These are phyloP conservation scores for Callinectes sapidus DNA, from an alignment of 2,888 invertebrate species.

Conservation along the genomic window DNA sequence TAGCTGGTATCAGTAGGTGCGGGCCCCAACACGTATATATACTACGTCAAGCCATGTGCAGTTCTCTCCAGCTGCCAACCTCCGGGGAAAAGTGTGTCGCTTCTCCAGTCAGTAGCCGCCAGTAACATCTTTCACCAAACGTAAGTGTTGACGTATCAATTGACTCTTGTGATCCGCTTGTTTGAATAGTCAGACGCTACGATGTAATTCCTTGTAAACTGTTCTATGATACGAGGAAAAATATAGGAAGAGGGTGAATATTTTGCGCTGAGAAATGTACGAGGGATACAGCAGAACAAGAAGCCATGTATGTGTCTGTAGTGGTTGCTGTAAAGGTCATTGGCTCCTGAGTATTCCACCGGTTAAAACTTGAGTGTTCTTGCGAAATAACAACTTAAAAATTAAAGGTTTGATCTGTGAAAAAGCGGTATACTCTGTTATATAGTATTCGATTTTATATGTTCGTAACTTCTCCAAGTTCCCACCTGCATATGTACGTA, in stretches of 20 bases:
- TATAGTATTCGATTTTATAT: too few species aligned
- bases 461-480: too few species aligned
- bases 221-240: background rate
- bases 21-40: background rate
- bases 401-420: too few species aligned
- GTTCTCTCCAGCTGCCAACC: background rate
- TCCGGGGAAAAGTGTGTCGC: background rate
- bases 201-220: background rate
- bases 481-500: too few species aligned
- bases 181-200: background rate
- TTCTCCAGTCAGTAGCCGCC: background rate
- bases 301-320: background rate
- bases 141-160: background rate
- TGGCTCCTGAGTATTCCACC: background rate
- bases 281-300: background rate
- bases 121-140: background rate
- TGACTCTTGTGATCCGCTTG: background rate
- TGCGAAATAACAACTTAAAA: background rate
- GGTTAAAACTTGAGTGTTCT: background rate
- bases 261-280: background rate
- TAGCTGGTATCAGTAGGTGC: background rate
- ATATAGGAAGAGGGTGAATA: background rate
- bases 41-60: background rate
- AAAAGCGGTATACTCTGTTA: too few species aligned
- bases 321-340: background rate